Evolutionary conservation across 2,888 invertebrate species (phyloP).

Genomic region (Folsomia candida): DNA sequence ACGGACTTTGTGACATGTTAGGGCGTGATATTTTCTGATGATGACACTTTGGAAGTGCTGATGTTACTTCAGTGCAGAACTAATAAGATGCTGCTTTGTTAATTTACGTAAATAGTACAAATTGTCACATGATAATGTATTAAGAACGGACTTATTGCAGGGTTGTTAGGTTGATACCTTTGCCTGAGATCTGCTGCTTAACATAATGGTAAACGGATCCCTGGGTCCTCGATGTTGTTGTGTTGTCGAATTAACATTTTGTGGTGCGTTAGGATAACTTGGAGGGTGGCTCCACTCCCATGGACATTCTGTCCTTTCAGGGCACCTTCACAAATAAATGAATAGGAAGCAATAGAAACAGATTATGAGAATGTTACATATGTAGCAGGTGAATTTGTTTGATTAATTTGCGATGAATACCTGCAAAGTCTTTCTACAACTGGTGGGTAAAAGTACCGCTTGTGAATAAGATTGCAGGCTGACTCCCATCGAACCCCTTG

Average conservation of each 20-base stretch:
- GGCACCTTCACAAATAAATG: too few relatives aligned
- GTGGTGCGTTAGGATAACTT: conserved; percentile 24
- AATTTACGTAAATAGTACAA: conserved; percentile 12
- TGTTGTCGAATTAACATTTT: not conserved
- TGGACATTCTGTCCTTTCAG: conserved; percentile 58
- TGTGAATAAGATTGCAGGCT: conserved; percentile 61
- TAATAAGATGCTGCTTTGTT: not conserved
- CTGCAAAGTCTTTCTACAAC: conserved; percentile 62
- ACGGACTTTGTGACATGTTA: not conserved
- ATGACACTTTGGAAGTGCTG: conserved; percentile 23
- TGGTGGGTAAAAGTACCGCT: conserved; percentile 60
- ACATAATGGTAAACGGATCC: conserved; percentile 54
- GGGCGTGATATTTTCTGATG: conserved; percentile 1
- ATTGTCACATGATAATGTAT: not conserved
- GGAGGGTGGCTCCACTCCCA: conserved; percentile 54
- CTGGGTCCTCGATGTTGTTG: conserved; percentile 13
- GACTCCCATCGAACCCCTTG: conserved; percentile 48
- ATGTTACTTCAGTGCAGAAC: conserved; percentile 39
- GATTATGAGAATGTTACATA: not conserved
- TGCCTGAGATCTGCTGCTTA: conserved; percentile 64
- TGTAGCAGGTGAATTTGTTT: too few relatives aligned
- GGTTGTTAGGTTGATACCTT: conserved; percentile 60
- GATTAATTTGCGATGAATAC: not conserved
- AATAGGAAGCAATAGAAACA: too few relatives aligned
- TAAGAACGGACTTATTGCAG: too few relatives aligned